These are phyloP conservation scores for Chaetura pelagica DNA, from an alignment of 2,113 vertebrate genomes.

Conservation along the genomic window DNA sequence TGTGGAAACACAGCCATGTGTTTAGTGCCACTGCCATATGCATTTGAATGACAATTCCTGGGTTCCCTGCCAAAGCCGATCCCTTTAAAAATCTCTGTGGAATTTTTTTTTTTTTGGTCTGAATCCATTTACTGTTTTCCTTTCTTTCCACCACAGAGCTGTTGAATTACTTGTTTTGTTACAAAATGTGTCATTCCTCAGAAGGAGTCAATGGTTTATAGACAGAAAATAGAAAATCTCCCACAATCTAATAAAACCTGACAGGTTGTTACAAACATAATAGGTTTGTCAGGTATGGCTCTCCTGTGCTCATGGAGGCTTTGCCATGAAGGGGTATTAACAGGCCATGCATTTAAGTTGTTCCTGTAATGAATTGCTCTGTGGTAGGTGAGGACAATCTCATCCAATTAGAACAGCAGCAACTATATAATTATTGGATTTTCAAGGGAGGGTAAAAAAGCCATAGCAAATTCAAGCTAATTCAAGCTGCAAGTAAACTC, in stretches of 20 bases:
- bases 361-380: not conserved
- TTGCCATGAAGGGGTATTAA: not conserved
- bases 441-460: not conserved
- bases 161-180: not conserved
- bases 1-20: not conserved
- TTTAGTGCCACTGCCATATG: not conserved
- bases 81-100: not conserved
- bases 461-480: not conserved
- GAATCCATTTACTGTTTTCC: not conserved
- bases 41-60: not conserved
- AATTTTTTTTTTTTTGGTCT: not conserved
- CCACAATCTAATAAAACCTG: not conserved
- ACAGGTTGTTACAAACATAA: not conserved
- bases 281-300: not conserved
- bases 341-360: not conserved
- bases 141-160: not conserved
- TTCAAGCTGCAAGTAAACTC: not conserved
- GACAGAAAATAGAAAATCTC: not conserved
- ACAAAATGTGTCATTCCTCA: not conserved
- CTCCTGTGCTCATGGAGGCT: not conserved
- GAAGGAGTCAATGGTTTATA: not conserved
- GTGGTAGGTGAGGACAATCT: not conserved
- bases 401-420: not conserved
- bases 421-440: not conserved
- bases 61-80: not conserved